Base-by-base conservation (phyloP, 2,888 invertebrate species). In the Trichopria drosophilae region DNA sequence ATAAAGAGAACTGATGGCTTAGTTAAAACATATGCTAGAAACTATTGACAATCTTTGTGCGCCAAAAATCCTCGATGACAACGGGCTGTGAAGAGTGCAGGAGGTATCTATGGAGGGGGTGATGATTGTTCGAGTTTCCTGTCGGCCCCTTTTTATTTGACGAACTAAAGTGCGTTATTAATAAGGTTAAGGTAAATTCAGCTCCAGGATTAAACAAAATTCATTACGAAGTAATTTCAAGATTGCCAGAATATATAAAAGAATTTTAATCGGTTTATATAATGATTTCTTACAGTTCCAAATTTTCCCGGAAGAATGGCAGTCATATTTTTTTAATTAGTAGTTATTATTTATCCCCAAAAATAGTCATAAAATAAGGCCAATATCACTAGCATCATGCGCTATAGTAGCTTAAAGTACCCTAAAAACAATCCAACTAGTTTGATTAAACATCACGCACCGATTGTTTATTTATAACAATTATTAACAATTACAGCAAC, bases 381-480 rank as follows among this genome's bases (percentile, higher is more conserved):
- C 58, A 9, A 55, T 58, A 6, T 44, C 55, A 3, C 28, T 58
- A n/a, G 47, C 58, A 0, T 53, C 53, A 0, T 55, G 58, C 13
- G 5, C 51, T 1, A n/a, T n/a, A n/a, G n/a, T n/a, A n/a, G n/a
- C n/a, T n/a, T n/a, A n/a, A n/a, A n/a, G n/a, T n/a, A n/a, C n/a
- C n/a, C n/a, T n/a, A n/a, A n/a, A n/a, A n/a, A n/a, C n/a, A n/a
- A n/a, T n/a, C n/a, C n/a, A n/a, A n/a, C n/a, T n/a, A n/a, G n/a
- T n/a, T n/a, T n/a, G n/a, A n/a, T n/a, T n/a, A n/a, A n/a, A n/a
- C n/a, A n/a, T n/a, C n/a, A n/a, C n/a, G n/a, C n/a, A n/a, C n/a
- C n/a, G n/a, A n/a, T n/a, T n/a, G n/a, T n/a, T n/a, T n/a, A n/a
- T n/a, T n/a, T n/a, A n/a, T n/a, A n/a, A n/a, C n/a, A n/a, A n/a